Evolutionary conservation across 2,797 vertebrate species (phyloP).

Genomic region (Champsocephalus gunnari): DNA sequence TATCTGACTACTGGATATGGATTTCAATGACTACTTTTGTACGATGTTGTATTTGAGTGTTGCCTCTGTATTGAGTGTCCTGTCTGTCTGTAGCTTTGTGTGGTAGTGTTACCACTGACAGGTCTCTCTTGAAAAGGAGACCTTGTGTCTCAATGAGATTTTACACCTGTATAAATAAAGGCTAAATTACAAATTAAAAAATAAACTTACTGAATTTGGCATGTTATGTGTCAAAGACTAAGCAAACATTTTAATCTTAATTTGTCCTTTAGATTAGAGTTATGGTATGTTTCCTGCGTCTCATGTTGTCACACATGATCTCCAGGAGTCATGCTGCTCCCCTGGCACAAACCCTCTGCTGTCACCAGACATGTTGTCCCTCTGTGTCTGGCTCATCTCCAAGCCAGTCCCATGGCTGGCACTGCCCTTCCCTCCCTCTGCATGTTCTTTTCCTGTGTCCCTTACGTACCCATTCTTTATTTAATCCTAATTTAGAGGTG

Average conservation of each 20-base stretch:
- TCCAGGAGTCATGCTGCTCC: conserved; percentile 41
- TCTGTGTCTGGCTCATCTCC: conserved; percentile 63
- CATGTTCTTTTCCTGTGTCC: conserved; percentile 61
- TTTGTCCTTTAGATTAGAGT: background rate
- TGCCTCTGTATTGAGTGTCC: no score
- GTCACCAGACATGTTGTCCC: conserved; percentile 73
- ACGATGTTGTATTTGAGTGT: no score
- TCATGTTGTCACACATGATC: conserved; percentile 29
- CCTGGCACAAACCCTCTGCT: conserved; percentile 49
- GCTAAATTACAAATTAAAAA: no score
- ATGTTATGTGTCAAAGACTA: background rate
- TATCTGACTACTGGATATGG: no score
- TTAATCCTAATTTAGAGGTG: conserved; percentile 31
- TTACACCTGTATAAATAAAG: no score
- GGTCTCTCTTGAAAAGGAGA: no score
- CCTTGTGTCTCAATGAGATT: no score
- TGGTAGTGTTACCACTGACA: no score
- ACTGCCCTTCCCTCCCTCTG: conserved; percentile 63
- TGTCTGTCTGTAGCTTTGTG: no score
- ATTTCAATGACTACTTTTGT: no score
- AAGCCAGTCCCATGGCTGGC: conserved; percentile 67
- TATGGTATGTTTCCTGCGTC: background rate
- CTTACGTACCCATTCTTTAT: conserved; percentile 25
- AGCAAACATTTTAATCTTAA: no score
- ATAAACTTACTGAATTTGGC: no score